Conservation (phyloP, 1,140 invertebrate species). For the Anadara kagoshimensis region DNA sequence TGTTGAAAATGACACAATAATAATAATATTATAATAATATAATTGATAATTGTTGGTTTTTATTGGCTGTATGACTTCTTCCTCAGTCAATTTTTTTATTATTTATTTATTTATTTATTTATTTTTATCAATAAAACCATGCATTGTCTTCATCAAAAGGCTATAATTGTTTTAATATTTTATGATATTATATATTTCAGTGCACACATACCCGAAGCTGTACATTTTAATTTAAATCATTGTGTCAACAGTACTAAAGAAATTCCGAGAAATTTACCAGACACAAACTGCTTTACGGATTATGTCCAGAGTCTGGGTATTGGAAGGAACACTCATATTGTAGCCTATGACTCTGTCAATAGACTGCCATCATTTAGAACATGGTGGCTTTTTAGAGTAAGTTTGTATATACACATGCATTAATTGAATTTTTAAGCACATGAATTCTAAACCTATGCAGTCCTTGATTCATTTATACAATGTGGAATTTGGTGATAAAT, state of each 20-base stretch:
- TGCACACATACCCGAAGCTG: conserved; percentile 52
- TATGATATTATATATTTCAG: conserved; percentile 22
- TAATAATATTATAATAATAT: too few relatives aligned
- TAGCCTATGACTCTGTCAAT: conserved; percentile 60
- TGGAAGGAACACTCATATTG: conserved; percentile 57
- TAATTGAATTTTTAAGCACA: too few relatives aligned
- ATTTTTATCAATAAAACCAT: background rate
- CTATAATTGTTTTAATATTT: too few relatives aligned
- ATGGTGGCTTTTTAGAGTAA: conserved; percentile 66
- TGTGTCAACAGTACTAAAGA: conserved; percentile 36
- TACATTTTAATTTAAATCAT: conserved; percentile 53
- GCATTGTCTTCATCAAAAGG: too few relatives aligned
- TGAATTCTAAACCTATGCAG: too few relatives aligned
- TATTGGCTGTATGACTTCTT: too few relatives aligned
- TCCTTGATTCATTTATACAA: too few relatives aligned
- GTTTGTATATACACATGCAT: background rate
- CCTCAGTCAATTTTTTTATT: too few relatives aligned
- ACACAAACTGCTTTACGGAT: conserved; percentile 56
- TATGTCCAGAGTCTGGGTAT: conserved; percentile 59
- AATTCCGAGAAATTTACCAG: conserved; percentile 50
- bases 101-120: background rate
- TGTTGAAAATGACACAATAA: too few relatives aligned
- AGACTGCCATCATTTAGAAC: conserved; percentile 50
- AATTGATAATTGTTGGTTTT: too few relatives aligned
- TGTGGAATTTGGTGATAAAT: too few relatives aligned